These are phyloP conservation scores for Sebastiscus tertius DNA, from an alignment of 2,797 vertebrate species.

Conservation along the genomic window DNA sequence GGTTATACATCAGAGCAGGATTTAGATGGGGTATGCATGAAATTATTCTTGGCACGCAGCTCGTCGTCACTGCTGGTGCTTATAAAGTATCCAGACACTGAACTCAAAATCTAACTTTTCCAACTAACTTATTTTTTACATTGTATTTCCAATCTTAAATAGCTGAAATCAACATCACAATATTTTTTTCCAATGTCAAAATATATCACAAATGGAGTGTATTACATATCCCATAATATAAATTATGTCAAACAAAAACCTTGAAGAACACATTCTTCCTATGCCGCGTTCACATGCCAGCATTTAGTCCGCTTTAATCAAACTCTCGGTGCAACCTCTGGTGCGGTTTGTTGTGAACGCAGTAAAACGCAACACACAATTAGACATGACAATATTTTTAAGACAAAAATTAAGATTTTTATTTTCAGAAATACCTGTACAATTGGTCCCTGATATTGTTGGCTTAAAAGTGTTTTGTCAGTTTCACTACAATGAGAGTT, in stretches of 20 bases:
- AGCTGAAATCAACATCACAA: neutral
- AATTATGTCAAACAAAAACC: neutral
- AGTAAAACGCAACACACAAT: too few relatives aligned
- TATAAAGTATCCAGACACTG: neutral
- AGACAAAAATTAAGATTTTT: too few relatives aligned
- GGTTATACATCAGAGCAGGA: conserved; percentile 2
- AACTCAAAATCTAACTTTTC: neutral
- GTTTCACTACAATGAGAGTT: too few relatives aligned
- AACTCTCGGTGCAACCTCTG: too few relatives aligned
- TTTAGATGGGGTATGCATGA: neutral
- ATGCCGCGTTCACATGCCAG: too few relatives aligned
- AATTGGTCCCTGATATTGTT: too few relatives aligned
- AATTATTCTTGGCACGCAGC: neutral
- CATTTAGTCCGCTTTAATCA: too few relatives aligned
- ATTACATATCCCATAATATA: neutral
- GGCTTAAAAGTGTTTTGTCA: too few relatives aligned
- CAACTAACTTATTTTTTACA: neutral
- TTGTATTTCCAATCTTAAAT: neutral
- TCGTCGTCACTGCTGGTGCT: neutral
- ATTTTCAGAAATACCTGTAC: too few relatives aligned
- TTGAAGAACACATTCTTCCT: too few relatives aligned
- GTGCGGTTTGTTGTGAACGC: too few relatives aligned
- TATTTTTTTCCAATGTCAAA: neutral
- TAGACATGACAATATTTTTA: too few relatives aligned
- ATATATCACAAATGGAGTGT: neutral